Base-by-base conservation (phyloP, 2,797 vertebrate genomes). In the Chloroceryle amazona region DNA sequence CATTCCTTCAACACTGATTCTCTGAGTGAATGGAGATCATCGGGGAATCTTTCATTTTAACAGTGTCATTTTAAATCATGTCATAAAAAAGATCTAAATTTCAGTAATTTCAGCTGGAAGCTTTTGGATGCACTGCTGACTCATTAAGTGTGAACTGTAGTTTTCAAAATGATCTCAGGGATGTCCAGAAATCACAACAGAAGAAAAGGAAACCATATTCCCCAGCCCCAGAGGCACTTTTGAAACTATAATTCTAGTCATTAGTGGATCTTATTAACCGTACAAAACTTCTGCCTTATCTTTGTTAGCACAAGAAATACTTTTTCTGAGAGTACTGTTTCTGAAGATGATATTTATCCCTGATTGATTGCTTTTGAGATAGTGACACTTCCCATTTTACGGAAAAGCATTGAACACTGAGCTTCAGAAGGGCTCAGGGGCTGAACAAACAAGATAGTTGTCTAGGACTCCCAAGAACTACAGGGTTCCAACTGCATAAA, bases 1-100 rank as follows among this genome's bases (percentile, higher is more conserved):
- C 73, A 33, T 94, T 97, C 42, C 89, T 97, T 94, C 78, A 91
- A 68, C 80, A 52, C 70, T 90, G 87, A 76, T 95, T 95, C 92
- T 96, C 86, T 57, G 28, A 58, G 37, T 81, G 87, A 90, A 33
- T 73, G 42, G 61, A 71, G 42, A 58, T 79, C 63, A 72, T 46
- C 31, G 12, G 54, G 51, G 63, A 72, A 92, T 96, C 86, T 93
- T 93, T 96, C 49, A 70, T 49, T 49, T 71, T 92, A 81, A 63
- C 10, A 33, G 47, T 73, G 33, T 63, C 23, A 52, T 93, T 89
- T 92, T 57, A 78, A 93, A 15, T 51, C 8, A 52, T 41, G 6
- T 21, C 23, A 52, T 29, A 15, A 68, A 71, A 85, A 74, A 23
- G 21, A 52, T 42, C 10, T 57, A 58, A 46, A 61, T 75, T 88